Conservation (phyloP, 64 coral and sea anemone genomes). For the Dendronephthya gigantea region DNA sequence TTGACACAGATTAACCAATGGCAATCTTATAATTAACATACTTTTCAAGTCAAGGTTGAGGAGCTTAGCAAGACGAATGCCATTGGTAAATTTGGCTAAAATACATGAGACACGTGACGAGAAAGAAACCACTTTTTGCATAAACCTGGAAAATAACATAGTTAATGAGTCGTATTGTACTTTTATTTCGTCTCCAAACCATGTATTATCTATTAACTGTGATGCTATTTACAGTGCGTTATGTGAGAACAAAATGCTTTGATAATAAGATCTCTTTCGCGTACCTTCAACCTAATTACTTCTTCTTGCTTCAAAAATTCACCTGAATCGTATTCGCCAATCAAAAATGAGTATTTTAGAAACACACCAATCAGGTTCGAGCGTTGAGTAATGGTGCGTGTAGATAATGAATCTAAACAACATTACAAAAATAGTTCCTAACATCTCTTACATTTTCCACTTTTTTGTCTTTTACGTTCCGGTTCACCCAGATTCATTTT, state of each 20-base stretch:
- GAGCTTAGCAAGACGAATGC: too few species aligned
- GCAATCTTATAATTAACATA: too few species aligned
- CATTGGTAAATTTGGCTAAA: too few species aligned
- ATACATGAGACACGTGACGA: too few species aligned
- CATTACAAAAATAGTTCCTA: neutral
- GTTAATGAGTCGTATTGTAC: too few species aligned
- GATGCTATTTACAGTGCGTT: neutral
- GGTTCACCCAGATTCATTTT: neutral
- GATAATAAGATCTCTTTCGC: neutral
- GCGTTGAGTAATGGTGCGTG: neutral
- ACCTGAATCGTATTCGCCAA: neutral
- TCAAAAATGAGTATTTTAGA: neutral
- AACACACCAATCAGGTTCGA: neutral
- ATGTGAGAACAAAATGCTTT: neutral
- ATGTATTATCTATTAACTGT: neutral
- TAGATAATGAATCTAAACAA: neutral
- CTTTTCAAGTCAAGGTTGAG: too few species aligned
- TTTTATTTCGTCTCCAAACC: too few species aligned
- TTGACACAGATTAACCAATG: too few species aligned
- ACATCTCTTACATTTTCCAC: neutral
- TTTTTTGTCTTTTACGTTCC: neutral
- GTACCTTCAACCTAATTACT: neutral
- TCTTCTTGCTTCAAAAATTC: neutral
- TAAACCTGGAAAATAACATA: too few species aligned
- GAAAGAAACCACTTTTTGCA: too few species aligned